Evolutionary conservation across 1,140 invertebrate genomes (phyloP).

Genomic region (Agrilus planipennis): DNA sequence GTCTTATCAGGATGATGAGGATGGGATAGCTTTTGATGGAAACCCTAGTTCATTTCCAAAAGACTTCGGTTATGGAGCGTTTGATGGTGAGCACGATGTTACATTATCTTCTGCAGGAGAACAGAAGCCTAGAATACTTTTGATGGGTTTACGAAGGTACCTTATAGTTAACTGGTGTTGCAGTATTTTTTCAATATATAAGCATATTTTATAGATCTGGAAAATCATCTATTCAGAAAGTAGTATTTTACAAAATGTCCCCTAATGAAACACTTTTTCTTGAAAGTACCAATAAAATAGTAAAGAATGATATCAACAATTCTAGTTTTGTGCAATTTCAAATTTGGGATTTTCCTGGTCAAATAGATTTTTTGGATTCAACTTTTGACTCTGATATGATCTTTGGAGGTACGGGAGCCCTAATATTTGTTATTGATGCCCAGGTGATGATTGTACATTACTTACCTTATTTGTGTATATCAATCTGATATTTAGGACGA

Average conservation of each 20-base stretch:
- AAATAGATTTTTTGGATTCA: slow-evolving; percentile 95
- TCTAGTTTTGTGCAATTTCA: slow-evolving; percentile 99
- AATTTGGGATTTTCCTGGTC: slow-evolving; percentile 99
- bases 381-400: slow-evolving; percentile 93
- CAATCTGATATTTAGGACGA: slow-evolving; percentile 61
- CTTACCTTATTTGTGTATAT: slow-evolving; percentile 1
- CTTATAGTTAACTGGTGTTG: too few relatives aligned
- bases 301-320: slow-evolving; percentile 95
- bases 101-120: slow-evolving; percentile 45
- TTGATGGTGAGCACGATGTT: slow-evolving; percentile 53
- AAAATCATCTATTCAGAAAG: slow-evolving; percentile 99
- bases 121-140: slow-evolving; percentile 81
- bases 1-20: slow-evolving; percentile 57
- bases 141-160: slow-evolving; percentile 90
- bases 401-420: slow-evolving; percentile 87
- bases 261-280: slow-evolving; percentile 99
- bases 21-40: slow-evolving; percentile 35
- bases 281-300: slow-evolving; percentile 96
- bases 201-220: slow-evolving; percentile 63
- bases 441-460: slow-evolving; percentile 51
- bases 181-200: too few relatives aligned
- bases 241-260: slow-evolving; percentile 99
- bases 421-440: slow-evolving; percentile 99
- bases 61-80: slow-evolving; percentile 82
- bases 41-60: slow-evolving; percentile 73